Conservation (phyloP, 1,140 invertebrate genomes). For the Paralvinella palmiformis region DNA sequence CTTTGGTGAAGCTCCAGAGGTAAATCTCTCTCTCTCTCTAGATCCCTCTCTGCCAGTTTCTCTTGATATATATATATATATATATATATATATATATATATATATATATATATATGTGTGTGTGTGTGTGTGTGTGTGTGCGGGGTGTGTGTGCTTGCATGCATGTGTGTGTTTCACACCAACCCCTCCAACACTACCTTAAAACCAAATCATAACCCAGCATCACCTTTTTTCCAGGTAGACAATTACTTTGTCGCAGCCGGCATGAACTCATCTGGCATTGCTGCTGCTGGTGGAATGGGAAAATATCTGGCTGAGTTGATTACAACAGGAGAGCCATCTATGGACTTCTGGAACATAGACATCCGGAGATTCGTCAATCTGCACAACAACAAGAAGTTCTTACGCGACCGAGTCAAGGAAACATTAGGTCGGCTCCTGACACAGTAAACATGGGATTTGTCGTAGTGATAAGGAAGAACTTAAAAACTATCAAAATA, state of each 20-base stretch:
- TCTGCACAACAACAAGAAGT: conserved; percentile 92
- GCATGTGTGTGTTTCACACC: too few relatives aligned
- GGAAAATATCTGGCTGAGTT: conserved; percentile 83
- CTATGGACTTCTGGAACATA: conserved; percentile 78
- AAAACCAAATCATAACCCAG: background rate
- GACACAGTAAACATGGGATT: too few relatives aligned
- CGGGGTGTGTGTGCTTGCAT: too few relatives aligned
- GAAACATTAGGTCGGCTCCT: conserved; percentile 88
- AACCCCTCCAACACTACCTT: too few relatives aligned
- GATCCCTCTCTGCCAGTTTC: too few relatives aligned
- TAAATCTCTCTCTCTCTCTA: too few relatives aligned
- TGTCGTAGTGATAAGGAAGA: background rate
- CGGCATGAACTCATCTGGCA: conserved; percentile 90
- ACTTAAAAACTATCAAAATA: too few relatives aligned
- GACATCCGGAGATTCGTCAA: conserved; percentile 90
- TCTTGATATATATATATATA: too few relatives aligned
- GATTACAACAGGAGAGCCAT: conserved; percentile 69
- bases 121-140: too few relatives aligned
- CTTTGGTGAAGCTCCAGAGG: conserved; percentile 85
- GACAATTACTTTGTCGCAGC: conserved; percentile 92
- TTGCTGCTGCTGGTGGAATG: conserved; percentile 88
- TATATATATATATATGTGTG: too few relatives aligned
- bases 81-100: too few relatives aligned
- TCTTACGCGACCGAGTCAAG: conserved; percentile 82
- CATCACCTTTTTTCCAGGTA: conserved; percentile 58